Evolutionary conservation across 2,113 vertebrate genomes (phyloP).

Genomic region (Phylloscopus trochiloides): DNA sequence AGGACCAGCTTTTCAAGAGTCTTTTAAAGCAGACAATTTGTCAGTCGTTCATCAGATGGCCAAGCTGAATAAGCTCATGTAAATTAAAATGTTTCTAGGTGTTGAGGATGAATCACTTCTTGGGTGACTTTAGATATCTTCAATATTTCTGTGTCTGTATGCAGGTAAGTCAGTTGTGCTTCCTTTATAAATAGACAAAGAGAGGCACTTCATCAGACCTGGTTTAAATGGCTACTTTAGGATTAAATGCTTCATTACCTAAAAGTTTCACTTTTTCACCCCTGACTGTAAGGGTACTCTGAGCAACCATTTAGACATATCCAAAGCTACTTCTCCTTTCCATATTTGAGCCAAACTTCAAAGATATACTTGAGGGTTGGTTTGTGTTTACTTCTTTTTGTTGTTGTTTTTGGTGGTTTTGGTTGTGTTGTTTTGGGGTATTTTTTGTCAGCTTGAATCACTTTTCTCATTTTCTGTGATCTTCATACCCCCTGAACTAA

Average conservation of each 20-base stretch:
- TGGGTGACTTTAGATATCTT: neutral
- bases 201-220: neutral
- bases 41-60: neutral
- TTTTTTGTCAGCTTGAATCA: neutral
- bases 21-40: neutral
- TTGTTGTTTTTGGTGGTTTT: neutral
- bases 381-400: neutral
- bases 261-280: neutral
- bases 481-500: neutral
- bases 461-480: neutral
- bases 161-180: neutral
- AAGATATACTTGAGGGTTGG: neutral
- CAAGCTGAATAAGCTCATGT: neutral
- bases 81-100: neutral
- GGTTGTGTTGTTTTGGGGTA: neutral
- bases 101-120: neutral
- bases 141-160: neutral
- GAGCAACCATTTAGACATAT: neutral
- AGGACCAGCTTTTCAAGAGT: neutral
- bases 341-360: neutral
- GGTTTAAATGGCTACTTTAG: neutral
- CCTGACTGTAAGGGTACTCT: neutral
- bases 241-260: neutral
- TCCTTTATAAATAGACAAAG: neutral
- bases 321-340: neutral